These are phyloP conservation scores for Rhodinocichla rosea DNA, from an alignment of 2,113 vertebrate genomes.

Conservation along the genomic window DNA sequence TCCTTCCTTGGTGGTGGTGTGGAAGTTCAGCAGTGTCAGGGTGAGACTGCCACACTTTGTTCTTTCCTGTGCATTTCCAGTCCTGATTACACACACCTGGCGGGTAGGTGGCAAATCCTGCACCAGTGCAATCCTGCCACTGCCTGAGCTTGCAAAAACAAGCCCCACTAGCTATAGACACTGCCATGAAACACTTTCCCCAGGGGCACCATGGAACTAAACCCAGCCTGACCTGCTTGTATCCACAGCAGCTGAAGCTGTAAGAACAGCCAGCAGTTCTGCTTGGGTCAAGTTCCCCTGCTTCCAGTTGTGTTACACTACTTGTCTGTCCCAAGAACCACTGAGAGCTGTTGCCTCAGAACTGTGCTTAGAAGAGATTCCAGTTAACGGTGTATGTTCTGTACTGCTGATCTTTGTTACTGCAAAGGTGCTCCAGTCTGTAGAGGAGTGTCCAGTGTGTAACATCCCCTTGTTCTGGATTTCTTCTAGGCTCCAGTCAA, in stretches of 20 bases:
- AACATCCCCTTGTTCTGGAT: not conserved
- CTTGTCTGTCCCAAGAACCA: not conserved
- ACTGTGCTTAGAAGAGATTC: not conserved
- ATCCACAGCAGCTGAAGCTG: not conserved
- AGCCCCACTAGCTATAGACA: fast-evolving
- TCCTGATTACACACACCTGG: not conserved
- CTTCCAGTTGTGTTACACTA: not conserved
- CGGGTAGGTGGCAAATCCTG: not conserved
- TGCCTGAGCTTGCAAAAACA: not conserved
- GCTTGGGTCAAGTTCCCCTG: not conserved
- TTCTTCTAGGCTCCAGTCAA: slow-evolving; percentile 79
- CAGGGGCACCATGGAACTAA: not conserved
- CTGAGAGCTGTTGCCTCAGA: not conserved
- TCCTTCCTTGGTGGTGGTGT: not conserved
- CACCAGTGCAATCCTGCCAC: fast-evolving
- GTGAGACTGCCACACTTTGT: not conserved
- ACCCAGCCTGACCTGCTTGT: not conserved
- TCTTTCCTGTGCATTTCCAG: not conserved
- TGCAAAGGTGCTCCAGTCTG: not conserved
- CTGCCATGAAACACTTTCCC: fast-evolving
- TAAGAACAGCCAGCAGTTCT: not conserved
- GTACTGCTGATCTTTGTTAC: not conserved
- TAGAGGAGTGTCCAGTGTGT: not conserved
- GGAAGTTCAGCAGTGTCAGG: not conserved
- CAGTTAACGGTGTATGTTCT: fast-evolving